phyloP scores from a whole-genome alignment of 2,888 invertebrate species.

The Autographa gamma region DNA sequence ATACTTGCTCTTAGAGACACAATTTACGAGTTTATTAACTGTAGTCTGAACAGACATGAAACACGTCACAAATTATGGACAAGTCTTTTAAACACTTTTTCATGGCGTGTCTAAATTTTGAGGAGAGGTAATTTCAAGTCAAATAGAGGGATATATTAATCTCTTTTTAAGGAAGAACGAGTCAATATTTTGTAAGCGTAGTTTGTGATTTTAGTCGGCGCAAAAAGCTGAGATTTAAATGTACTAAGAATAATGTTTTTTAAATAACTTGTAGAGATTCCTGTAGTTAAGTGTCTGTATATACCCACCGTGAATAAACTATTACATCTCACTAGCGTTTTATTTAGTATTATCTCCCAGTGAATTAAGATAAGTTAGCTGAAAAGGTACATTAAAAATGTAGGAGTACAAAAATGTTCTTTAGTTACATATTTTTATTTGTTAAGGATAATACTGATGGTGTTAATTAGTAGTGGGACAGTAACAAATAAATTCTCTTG shows the following conservation, averaged over 20 bases:
- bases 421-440: too few species aligned
- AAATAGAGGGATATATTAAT: neutral
- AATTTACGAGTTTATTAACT: neutral
- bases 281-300: constrained; percentile 40
- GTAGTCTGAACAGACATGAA: neutral
- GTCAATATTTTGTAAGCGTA: constrained; percentile 19
- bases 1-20: constrained; percentile 51
- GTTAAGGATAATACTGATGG: too few species aligned
- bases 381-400: constrained; percentile 6
- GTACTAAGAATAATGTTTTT: constrained; percentile 31
- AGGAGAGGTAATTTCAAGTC: neutral
- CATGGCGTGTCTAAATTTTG: neutral
- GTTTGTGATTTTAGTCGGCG: constrained; percentile 16
- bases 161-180: neutral
- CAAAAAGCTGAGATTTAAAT: constrained; percentile 21
- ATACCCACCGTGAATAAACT: constrained; percentile 60
- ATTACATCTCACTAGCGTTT: constrained; percentile 35
- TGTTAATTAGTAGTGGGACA: too few species aligned
- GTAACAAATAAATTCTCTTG: too few species aligned
- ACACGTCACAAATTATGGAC: neutral
- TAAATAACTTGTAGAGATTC: constrained; percentile 42
- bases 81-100: neutral
- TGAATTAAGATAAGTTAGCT: neutral
- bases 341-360: constrained; percentile 3
- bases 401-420: too few species aligned